Evolutionary conservation across 2,113 vertebrate species (phyloP), one percentile per base, ranked within the genome.

Genomic region (Asarcornis scutulata): DNA sequence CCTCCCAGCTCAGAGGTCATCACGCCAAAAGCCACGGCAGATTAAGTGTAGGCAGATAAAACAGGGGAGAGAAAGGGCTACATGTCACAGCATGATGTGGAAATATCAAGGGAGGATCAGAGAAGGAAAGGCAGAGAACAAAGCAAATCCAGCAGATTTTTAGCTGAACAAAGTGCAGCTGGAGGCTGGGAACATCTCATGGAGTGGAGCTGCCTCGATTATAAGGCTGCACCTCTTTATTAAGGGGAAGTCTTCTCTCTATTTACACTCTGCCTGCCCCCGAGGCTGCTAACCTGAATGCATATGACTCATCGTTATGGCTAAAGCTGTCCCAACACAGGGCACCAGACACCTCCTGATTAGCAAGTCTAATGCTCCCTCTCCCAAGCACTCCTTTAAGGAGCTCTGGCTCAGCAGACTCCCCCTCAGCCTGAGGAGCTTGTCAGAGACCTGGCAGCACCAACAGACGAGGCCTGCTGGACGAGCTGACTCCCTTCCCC

Each of bases 251-350:
- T 59, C 40, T 63, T 89, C 56, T 23, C 63, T 69, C 40, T 81
- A 1, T 77, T 73, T 67, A 67, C 50, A 17, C 22, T 34, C 48
- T 77, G 78, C 66, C 56, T 75, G 36, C 38, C 74, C 79, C 67
- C 58, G 6, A 38, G 71, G 78, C 84, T 91, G 78, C 86, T n/a
- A 48, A 77, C 87, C 89, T 73, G 88, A 91, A 88, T 68, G 80
- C 11, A 3, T 31, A 11, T 71, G 76, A 83, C 76, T 93, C 87
- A 93, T 59, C 3, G 4, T 29, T 29, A 55, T 17, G 64, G 38
- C 84, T 7, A 53, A 76, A 88, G 63, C 63, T 86, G 63, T 59
- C 85, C 85, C 72, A 88, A 13, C 72, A 68, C 53, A 7, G 38
- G 64, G 78, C 66, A 88, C 40, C 88, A 93, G 58, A 81, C 55